Conservation (phyloP, 2,888 invertebrate species). For the Sussaba pulchella region DNA sequence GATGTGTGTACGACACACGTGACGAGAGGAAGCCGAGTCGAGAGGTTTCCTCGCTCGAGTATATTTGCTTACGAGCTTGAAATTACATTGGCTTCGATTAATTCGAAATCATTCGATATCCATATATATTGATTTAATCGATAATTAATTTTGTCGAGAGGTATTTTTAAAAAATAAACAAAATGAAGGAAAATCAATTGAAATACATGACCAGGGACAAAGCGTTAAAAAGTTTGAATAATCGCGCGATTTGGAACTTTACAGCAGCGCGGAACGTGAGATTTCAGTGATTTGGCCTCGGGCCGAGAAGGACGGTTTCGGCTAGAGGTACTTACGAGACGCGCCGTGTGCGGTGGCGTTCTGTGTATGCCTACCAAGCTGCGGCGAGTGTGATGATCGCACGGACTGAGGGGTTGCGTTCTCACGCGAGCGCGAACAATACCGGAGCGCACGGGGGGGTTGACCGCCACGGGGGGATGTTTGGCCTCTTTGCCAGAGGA, state of each 20-base stretch:
- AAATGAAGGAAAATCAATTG: neutral
- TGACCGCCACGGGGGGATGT: slow-evolving; percentile 57
- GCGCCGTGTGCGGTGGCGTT: slow-evolving; percentile 47
- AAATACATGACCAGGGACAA: neutral
- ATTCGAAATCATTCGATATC: neutral
- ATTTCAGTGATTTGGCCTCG: slow-evolving; percentile 53
- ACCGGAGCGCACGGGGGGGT: slow-evolving; percentile 24
- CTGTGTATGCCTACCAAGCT: neutral
- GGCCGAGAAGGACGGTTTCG: slow-evolving; percentile 15
- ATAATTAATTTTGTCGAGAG: no score
- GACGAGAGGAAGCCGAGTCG: neutral
- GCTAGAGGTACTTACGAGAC: slow-evolving; percentile 53
- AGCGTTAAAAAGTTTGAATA: neutral
- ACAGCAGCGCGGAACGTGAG: slow-evolving; percentile 59
- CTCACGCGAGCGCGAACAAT: slow-evolving; percentile 64
- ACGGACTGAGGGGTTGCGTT: slow-evolving; percentile 62
- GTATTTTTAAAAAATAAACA: no score
- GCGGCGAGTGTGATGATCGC: slow-evolving; percentile 59
- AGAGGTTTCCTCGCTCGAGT: neutral
- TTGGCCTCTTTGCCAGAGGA: slow-evolving; percentile 57
- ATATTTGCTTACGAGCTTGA: neutral
- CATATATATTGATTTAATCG: neutral
- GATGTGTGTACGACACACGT: neutral
- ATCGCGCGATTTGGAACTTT: slow-evolving; percentile 31
- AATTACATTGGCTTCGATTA: neutral